Percentiles rank a stretch among this genome's conserved stretches.
Conservation (phyloP, 2,113 vertebrate species). For the Heteronetta atricapilla region DNA sequence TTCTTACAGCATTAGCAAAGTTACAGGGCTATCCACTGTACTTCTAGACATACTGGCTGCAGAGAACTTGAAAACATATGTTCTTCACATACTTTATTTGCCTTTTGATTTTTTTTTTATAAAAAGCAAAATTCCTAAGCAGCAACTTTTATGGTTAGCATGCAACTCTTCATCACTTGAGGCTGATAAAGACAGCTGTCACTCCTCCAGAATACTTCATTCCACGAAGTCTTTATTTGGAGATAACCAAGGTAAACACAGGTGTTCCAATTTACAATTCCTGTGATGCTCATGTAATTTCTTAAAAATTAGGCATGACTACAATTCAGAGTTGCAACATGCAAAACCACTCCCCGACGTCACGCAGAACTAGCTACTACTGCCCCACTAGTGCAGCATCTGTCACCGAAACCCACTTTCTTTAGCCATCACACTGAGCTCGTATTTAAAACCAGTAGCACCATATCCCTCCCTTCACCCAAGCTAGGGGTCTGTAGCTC, state of each 20-base stretch:
- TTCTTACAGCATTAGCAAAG: neutral
- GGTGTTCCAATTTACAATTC: neutral
- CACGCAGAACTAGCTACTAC: neutral
- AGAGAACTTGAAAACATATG: neutral
- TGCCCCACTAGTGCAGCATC: neutral
- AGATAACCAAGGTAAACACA: neutral
- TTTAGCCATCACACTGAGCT: rapidly evolving
- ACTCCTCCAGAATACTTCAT: neutral
- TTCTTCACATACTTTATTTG: neutral
- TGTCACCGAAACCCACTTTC: neutral
- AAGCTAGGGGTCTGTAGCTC: neutral
- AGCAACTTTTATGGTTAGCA: neutral
- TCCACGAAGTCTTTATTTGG: neutral
- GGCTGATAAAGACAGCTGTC: neutral
- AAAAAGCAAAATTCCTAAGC: neutral
- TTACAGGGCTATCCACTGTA: neutral
- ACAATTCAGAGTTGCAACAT: neutral
- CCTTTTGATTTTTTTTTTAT: neutral
- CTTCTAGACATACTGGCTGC: neutral
- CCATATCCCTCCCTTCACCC: neutral
- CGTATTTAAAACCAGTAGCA: neutral
- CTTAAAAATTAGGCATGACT: neutral
- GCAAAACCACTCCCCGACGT: neutral
- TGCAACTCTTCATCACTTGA: neutral
- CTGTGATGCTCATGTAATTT: neutral